Evolutionary conservation across 1,140 invertebrate genomes (phyloP).

Genomic region (Drosophila nigrodunni): DNA sequence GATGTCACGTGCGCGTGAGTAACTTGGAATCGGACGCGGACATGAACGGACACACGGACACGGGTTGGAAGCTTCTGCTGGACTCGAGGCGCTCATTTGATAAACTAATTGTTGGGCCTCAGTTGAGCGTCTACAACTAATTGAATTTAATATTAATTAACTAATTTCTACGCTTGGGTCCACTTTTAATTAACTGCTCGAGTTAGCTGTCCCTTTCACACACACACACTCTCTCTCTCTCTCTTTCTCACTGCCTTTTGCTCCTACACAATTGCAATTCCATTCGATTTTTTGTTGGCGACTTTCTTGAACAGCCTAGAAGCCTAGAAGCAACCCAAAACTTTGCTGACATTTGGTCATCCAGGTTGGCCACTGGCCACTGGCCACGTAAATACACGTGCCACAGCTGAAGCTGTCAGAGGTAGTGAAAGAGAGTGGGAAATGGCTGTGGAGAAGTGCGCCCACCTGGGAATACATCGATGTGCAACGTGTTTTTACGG

Average conservation of each 20-base stretch:
- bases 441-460: too few species aligned
- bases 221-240: constrained; percentile 6
- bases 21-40: not conserved
- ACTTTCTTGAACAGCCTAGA: constrained; percentile 43
- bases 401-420: constrained; percentile 33
- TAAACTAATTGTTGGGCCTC: constrained; percentile 65
- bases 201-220: constrained; percentile 1
- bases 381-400: constrained; percentile 70
- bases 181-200: constrained; percentile 69
- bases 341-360: constrained; percentile 1
- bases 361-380: constrained; percentile 10
- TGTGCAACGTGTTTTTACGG: constrained; percentile 81
- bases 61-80: not conserved
- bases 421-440: not conserved
- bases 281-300: constrained; percentile 57
- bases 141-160: constrained; percentile 82
- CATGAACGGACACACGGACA: too few species aligned
- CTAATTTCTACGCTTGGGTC: constrained; percentile 69
- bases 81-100: constrained; percentile 70
- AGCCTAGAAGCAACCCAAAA: not conserved
- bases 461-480: constrained; percentile 61
- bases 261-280: constrained; percentile 35
- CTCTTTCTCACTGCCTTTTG: not conserved
- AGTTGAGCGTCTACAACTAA: constrained; percentile 40
- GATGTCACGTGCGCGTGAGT: constrained; percentile 56